Base-by-base conservation (phyloP, 2,888 invertebrate species). In the Chrysolina haemoptera region DNA sequence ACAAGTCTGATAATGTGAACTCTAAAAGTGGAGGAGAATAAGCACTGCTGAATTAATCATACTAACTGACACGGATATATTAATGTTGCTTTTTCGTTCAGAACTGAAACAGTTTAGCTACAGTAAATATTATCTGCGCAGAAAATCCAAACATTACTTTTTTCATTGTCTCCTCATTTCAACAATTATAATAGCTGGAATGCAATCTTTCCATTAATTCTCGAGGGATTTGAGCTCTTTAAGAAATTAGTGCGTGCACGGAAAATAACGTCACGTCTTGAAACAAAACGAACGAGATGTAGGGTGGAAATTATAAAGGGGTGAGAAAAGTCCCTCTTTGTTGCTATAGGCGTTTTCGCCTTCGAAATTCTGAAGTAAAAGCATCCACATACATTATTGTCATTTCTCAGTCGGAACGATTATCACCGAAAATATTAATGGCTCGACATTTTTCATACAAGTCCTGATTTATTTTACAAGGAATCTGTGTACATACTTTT, bases 341-440 rank as follows among this genome's bases (percentile, higher is more conserved):
- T 84, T 82, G 79, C 80, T 82, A 74, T 76, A 76, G 75, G 80
- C 76, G 76, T 78, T 76, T 80, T 81, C 82, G 83, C 84, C 82
- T 80, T 78, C 78, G 79, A 76, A 76, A 79, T 78, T 77, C 77
- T 80, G 80, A 82, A 84, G 82, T 81, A 81, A 80, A 84, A 82
- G 84, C 85, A 84, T 85, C 86, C 85, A 87, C 86, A 87, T 86
- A 87, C 86, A 87, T 87, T 87, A 87, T 87, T 87, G 87, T 87
- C 87, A 86, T 87, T 87, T 85, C 86, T 86, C 86, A 86, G 86
- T 86, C 85, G 80, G 81, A 82, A 83, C 86, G 87, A 88, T 87
- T 87, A 87, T 87, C 88, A 87, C 88, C 87, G 88, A 88, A 88
- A 88, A 88, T 88, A 88, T 88, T 88, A 88, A 87, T 87, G 87